Percentiles rank a stretch among this genome's conserved stretches.
phyloP scores from a whole-genome alignment of 2,888 invertebrate genomes.

The Nomada hirtipes region DNA sequence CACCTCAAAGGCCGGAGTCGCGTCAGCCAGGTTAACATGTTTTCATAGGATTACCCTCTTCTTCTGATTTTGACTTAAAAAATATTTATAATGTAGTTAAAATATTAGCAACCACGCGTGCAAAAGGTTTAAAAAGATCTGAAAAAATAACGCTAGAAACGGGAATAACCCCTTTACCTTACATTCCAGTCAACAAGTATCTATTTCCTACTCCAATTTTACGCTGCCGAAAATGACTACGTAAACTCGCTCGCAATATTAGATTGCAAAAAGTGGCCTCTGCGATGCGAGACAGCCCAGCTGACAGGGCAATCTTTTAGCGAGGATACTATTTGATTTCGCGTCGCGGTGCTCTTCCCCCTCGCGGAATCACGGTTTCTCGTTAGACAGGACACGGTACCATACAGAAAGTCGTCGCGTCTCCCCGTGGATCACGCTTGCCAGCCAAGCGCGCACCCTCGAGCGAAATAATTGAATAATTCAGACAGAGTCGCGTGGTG shows the following conservation, averaged over 20 bases:
- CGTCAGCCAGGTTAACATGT: too few relatives aligned
- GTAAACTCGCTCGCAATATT: neutral
- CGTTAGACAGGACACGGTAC: conserved; percentile 35
- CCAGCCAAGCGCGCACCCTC: conserved; percentile 40
- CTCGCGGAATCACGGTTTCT: conserved; percentile 17
- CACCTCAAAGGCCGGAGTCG: too few relatives aligned
- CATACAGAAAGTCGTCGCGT: conserved; percentile 34
- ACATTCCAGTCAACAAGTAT: too few relatives aligned
- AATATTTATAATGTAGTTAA: too few relatives aligned
- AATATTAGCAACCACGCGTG: too few relatives aligned
- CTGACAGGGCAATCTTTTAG: conserved; percentile 20
- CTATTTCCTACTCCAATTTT: too few relatives aligned
- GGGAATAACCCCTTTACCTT: too few relatives aligned
- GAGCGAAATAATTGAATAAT: conserved; percentile 70
- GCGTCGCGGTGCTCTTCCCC: neutral
- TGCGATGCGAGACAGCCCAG: neutral
- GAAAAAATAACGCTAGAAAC: too few relatives aligned
- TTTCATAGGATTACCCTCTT: too few relatives aligned
- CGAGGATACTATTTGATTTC: conserved; percentile 2
- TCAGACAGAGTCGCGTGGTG: conserved; percentile 54
- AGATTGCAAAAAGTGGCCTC: neutral
- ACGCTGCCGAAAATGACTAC: too few relatives aligned
- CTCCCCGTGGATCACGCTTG: conserved; percentile 52
- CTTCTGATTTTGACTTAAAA: too few relatives aligned
- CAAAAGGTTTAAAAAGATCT: too few relatives aligned